Percentiles rank a stretch among this genome's conserved stretches.
phyloP scores from a whole-genome alignment of 37 sponge, comb jelly and placozoan species.

The Theonella swinhoei region DNA sequence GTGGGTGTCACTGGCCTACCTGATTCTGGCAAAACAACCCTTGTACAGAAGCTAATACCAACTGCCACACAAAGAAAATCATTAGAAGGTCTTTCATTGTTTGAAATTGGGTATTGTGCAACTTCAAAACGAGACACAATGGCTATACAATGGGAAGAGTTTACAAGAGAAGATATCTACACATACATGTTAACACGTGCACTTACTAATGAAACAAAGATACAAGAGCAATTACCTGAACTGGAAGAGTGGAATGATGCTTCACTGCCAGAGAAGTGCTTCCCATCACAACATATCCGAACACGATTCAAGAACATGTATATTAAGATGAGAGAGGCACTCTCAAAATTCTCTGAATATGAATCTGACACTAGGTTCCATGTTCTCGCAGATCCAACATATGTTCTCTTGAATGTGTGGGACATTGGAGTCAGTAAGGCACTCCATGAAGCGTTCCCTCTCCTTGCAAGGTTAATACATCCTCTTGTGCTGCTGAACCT shows the following conservation, averaged over 20 bases:
- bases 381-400: not conserved
- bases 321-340: not conserved
- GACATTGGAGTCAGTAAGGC: constrained; percentile 3
- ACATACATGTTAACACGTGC: not conserved
- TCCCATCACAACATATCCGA: not conserved
- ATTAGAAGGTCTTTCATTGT: not conserved
- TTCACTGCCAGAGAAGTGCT: not conserved
- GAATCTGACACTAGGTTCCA: not conserved
- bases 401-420: constrained; percentile 5
- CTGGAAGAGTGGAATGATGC: not conserved
- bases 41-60: not conserved
- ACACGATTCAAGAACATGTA: not conserved
- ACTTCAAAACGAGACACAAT: not conserved
- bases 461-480: not conserved
- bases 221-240: not conserved
- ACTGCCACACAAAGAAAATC: not conserved
- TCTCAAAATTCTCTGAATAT: not conserved
- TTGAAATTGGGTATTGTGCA: not conserved
- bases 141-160: not conserved
- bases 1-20: not conserved
- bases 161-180: not conserved
- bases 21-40: not conserved
- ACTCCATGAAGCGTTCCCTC: not conserved
- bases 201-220: not conserved
- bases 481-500: not conserved